Conservation (phyloP, 64 coral and sea anemone genomes). For the Montipora foliosa region DNA sequence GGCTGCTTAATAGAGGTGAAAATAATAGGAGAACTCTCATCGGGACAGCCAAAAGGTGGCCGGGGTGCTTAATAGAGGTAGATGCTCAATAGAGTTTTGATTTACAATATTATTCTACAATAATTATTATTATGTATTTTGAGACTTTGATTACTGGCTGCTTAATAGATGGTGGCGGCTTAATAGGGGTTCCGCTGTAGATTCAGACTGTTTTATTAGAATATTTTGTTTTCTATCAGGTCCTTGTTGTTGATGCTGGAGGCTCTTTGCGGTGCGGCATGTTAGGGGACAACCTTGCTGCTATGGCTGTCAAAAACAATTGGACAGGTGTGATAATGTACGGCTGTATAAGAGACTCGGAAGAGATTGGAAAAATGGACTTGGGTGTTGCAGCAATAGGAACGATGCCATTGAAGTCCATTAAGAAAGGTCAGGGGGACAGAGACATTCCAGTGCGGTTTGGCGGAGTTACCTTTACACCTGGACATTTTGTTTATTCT, state of each 20-base stretch:
- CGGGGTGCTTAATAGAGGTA: too few species aligned
- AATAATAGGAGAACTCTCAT: too few species aligned
- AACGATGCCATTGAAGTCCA: constrained; percentile 90
- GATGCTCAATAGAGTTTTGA: too few species aligned
- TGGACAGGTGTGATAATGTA: constrained; percentile 96
- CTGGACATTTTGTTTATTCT: constrained; percentile 90
- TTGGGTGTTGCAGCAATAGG: constrained; percentile 93
- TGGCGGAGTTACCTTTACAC: constrained; percentile 84
- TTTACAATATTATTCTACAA: too few species aligned
- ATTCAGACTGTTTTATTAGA: not conserved
- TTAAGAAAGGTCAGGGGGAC: constrained; percentile 87
- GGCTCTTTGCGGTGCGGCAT: constrained; percentile 92
- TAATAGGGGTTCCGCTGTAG: too few species aligned
- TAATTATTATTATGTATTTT: too few species aligned
- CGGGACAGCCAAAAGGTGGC: too few species aligned
- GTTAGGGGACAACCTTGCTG: constrained; percentile 95
- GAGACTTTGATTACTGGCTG: too few species aligned
- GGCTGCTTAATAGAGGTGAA: too few species aligned
- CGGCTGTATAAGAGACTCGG: constrained; percentile 93
- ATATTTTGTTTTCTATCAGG: constrained; percentile 36
- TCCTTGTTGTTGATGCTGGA: constrained; percentile 96
- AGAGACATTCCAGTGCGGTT: constrained; percentile 92
- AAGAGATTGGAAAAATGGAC: constrained; percentile 78
- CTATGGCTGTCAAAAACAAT: constrained; percentile 82
- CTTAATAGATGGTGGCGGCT: too few species aligned